Evolutionary conservation across 2,888 invertebrate genomes (phyloP).

Genomic region (Chouioia cunea): DNA sequence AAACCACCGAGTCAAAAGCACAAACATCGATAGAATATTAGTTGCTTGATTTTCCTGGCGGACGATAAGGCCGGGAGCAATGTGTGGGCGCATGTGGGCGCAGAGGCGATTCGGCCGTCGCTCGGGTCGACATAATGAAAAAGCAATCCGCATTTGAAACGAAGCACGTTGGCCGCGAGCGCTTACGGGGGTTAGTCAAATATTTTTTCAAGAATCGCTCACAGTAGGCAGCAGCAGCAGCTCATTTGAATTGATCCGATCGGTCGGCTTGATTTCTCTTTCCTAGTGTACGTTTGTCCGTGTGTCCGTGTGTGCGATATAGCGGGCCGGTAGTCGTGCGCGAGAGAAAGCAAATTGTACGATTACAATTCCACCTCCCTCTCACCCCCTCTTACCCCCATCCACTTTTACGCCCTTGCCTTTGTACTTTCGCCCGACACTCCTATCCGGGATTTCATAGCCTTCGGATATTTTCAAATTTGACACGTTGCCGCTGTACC

Average conservation of each 20-base stretch:
- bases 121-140: slow-evolving; percentile 29
- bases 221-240: slow-evolving; percentile 6
- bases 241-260: slow-evolving; percentile 46
- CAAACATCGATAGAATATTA: not conserved
- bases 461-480: slow-evolving; percentile 9
- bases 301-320: not conserved
- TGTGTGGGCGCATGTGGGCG: not conserved
- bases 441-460: not conserved
- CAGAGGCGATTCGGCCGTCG: not conserved
- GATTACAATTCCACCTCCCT: slow-evolving; percentile 24
- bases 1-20: too few species aligned
- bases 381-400: not conserved
- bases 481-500: not conserved
- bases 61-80: not conserved
- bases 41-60: too few species aligned
- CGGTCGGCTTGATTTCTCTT: slow-evolving; percentile 9
- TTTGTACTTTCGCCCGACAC: not conserved
- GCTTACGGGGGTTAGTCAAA: slow-evolving; percentile 39
- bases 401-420: not conserved
- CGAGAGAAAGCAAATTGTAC: slow-evolving; percentile 38
- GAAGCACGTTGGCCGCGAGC: not conserved
- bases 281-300: too few species aligned
- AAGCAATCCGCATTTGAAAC: slow-evolving; percentile 36
- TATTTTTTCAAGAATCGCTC: slow-evolving; percentile 44
- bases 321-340: not conserved